Base-by-base conservation (phyloP, 2,888 invertebrate species). In the Marronus borbonicus region DNA sequence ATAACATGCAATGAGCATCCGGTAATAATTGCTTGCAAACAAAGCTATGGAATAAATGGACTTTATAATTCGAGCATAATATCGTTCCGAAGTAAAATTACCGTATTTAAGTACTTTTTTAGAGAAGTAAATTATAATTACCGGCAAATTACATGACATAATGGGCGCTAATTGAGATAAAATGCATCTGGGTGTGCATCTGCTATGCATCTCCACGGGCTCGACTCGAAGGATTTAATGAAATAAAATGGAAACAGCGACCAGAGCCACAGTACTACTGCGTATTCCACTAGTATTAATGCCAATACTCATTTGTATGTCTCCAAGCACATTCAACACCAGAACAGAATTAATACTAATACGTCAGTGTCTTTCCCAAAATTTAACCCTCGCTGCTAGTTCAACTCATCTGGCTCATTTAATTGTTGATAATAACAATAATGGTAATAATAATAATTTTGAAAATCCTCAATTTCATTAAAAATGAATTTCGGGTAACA, bases 161-260 rank as follows among this genome's bases (percentile, higher is more conserved):
- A 72, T 58, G 58, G 39, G 39, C 72, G 36, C 20, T 70, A 70
- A 70, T 70, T 70, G 70, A 70, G 70, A 70, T 70, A 70, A 70
- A 70, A 70, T 70, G 70, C 58, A 58, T 58, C 36, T 36, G 52
- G 52, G 50, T 69, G 50, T 69, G 69, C 69, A 69, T 65, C 50
- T 70, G 52, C 70, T 36, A 20, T 55, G 50, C 49, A 70, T 70
- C 52, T 70, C 70, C 14, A 36, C 36, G 70, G 70, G 36, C 36
- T 36, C 31, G 58, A 70, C 55, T 70, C 55, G 31, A 58, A 70
- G 17, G 39, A 70, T 70, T 70, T 70, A 70, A 70, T 70, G 70
- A 70, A 70, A 70, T 70, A 70, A 70, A 70, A 58, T 70, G 58
- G 55, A 55, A 70, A 70, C 69, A 70, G n/a, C 36, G 17, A 12